Evolutionary conservation across 2,888 invertebrate genomes (phyloP).

Genomic region (Congeria kusceri): DNA sequence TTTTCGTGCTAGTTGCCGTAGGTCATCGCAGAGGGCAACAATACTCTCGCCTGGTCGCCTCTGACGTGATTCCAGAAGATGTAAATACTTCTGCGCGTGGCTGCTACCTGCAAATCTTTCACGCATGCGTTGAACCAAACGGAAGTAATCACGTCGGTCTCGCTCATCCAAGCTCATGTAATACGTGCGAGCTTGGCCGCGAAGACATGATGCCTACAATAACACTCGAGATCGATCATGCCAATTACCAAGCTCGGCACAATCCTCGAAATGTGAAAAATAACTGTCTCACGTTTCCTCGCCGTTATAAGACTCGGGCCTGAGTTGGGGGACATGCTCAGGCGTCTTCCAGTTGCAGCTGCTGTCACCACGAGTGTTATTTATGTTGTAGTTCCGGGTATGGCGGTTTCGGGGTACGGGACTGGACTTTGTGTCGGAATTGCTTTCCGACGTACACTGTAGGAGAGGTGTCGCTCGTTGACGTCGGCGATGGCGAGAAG

Average conservation of each 20-base stretch:
- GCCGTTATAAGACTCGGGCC: no score
- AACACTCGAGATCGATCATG: conserved; percentile 14
- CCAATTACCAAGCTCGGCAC: neutral
- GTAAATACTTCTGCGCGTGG: conserved; percentile 14
- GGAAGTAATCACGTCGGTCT: conserved; percentile 15
- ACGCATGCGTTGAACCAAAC: conserved; percentile 11
- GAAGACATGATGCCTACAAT: conserved; percentile 32
- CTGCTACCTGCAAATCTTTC: conserved; percentile 23
- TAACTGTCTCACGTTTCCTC: no score
- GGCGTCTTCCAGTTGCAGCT: no score
- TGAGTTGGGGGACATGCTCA: no score
- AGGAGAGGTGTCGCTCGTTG: no score
- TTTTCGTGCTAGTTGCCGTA: conserved; percentile 46
- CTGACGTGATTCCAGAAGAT: conserved; percentile 31
- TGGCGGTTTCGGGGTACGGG: no score
- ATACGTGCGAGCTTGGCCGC: conserved; percentile 19
- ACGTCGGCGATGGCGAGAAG: no score
- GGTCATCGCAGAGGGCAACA: conserved; percentile 36
- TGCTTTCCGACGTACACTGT: no score
- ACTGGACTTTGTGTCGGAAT: no score
- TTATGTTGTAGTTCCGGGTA: no score
- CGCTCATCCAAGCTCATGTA: conserved; percentile 11
- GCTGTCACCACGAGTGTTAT: no score
- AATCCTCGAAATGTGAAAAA: neutral
- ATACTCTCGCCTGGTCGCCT: conserved; percentile 33